Base-by-base conservation (phyloP, 2,888 invertebrate genomes). In the Fragum sueziense region DNA sequence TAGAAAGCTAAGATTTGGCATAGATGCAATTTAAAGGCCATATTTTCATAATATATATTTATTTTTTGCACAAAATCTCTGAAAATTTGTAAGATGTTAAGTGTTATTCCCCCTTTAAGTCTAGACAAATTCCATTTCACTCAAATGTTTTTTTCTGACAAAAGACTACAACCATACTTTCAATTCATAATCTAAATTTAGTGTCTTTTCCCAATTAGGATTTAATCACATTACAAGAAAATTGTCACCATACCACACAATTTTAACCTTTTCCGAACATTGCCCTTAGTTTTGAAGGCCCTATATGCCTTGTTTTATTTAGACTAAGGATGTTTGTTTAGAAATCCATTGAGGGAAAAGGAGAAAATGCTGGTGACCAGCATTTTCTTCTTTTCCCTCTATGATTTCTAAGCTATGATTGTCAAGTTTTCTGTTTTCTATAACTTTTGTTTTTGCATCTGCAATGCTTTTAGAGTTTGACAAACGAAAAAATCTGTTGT, bases 221-320 rank as follows among this genome's bases (percentile, higher is more conserved):
- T 47, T 20, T 61, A 61, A 61, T 61, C 31, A 33, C 33, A 61
- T 61, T 61, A 61, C 33, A 33, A 31, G 61, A 51, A 51, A 68
- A 61, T 68, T 47, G 68, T 51, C 68, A 68, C 68, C 31, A 51
- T n/a, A 17, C 68, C 68, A 29, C 51, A 51, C 47, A 68, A 51
- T 68, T 68, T 51, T 51, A 51, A 29, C 51, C 54, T 54, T 54
- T 54, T 11, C 2, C 54, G 17, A 47, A 2, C 47, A 47, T 6
- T 3, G 47, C n/a, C n/a, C n/a, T 47, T 47, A n/a, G 20, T 3
- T 47, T 47, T 47, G 47, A 6, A 6, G 6, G 20, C 47, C 17
- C 20, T 47, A n/a, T 47, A 3, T 17, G n/a, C 6, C 1, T 2
- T 20, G 47, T 20, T 47, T n/a, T 20, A n/a, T 20, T n/a, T 47